Evolutionary conservation across 2,797 vertebrate species (phyloP), one percentile per base, ranked within the genome.

Genomic region (Australoheros facetus): DNA sequence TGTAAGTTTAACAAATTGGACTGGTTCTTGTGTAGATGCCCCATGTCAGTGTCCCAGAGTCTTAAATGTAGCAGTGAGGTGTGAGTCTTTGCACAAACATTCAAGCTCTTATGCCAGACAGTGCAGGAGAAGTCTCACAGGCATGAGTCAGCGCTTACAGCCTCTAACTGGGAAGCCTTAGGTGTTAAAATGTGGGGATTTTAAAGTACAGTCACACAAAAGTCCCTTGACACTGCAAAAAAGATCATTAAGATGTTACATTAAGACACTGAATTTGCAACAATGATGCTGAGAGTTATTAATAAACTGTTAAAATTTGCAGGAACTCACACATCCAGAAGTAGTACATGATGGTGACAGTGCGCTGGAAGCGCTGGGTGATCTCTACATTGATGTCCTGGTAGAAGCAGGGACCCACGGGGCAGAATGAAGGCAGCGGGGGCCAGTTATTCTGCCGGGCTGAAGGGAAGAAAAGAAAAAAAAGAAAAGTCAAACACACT

Each of bases 301-400:
- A 32, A 0, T 37, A 39, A 45, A 66, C 23, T 48, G 39, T 66
- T 3, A 42, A 53, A 64, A 19, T 81, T 42, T 74, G n/a, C 3
- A 75, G 2, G 2, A 37, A 93, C 97, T 97, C 91, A 99, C 98
- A 97, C 94, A 98, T 96, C 98, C 98, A 99, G 92, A 97, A 97
- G 95, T 99, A 99, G 92, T 99, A 99, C 97, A 99, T 97, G 86
- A 96, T 95, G 2, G 94, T 95, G 42, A 99, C 98, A 0, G 96
- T 99, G 83, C 95, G 97, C 95, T 99, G 97, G 90, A 98, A 98
- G 79, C 94, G 96, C 23, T 97, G 96, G 0, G 93, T 96, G 79
- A 99, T 99, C 88, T 99, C 98, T 89, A 98, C 91, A 0, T 92
- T 92, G 85, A 99, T 98, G 92, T 99, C 98, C 79, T 99, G 98